These are phyloP conservation scores for Squalus acanthias DNA, from an alignment of 2,797 vertebrate genomes.

Conservation along the genomic window DNA sequence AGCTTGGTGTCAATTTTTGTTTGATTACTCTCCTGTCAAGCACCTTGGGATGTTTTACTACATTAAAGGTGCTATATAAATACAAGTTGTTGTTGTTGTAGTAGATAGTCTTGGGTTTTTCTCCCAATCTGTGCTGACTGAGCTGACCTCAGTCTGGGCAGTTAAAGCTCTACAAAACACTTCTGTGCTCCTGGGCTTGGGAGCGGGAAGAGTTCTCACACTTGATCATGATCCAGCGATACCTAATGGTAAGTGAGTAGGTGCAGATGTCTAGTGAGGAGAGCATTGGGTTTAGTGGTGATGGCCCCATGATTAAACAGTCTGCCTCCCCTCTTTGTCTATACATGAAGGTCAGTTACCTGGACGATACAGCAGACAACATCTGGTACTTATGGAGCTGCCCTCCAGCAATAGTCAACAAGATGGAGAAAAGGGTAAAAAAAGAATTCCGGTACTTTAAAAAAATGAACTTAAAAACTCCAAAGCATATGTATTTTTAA, in stretches of 20 bases:
- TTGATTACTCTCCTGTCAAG: not conserved
- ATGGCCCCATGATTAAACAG: not conserved
- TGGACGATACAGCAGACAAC: not conserved
- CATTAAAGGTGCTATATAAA: not conserved
- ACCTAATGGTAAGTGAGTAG: not conserved
- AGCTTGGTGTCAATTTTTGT: not conserved
- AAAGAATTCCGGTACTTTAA: too few species aligned
- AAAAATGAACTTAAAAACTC: too few species aligned
- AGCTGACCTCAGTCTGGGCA: not conserved
- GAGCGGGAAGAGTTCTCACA: not conserved
- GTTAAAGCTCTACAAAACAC: not conserved
- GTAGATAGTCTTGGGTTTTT: not conserved
- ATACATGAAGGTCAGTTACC: not conserved
- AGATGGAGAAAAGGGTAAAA: not conserved
- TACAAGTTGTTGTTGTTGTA: not conserved
- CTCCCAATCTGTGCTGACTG: not conserved
- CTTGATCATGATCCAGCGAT: too few species aligned
- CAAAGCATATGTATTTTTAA: not conserved
- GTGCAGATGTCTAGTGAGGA: not conserved
- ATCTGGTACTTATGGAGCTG: not conserved
- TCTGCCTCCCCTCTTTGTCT: not conserved
- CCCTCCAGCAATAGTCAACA: not conserved
- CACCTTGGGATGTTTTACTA: not conserved
- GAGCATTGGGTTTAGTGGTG: not conserved
- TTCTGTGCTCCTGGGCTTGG: not conserved